Evolutionary conservation across 2,888 invertebrate genomes (phyloP).

Genomic region (Tiphia femorata): DNA sequence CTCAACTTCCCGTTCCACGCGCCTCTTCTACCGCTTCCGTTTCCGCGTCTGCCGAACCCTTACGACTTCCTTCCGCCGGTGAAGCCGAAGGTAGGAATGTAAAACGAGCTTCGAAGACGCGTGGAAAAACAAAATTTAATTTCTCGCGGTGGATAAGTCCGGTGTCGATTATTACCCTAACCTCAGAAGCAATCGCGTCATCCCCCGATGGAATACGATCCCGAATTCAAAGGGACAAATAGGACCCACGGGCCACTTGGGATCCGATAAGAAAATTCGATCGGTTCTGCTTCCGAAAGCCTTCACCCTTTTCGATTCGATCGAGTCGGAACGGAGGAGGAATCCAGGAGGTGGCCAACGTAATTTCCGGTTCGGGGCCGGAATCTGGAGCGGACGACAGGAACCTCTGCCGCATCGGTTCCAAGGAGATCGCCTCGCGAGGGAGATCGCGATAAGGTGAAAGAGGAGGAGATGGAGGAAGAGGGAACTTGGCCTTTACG

Average conservation of each 20-base stretch:
- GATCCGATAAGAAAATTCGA: too few species aligned
- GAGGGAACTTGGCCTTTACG: conserved; percentile 1
- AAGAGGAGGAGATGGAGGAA: neutral
- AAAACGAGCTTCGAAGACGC: neutral
- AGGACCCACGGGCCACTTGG: too few species aligned
- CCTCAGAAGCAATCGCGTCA: too few species aligned
- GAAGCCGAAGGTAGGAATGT: neutral
- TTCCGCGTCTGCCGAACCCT: conserved; percentile 7
- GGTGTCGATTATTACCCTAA: too few species aligned
- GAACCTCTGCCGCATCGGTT: too few species aligned
- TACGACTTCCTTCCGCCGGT: neutral
- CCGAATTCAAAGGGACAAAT: too few species aligned
- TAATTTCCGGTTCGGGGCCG: too few species aligned
- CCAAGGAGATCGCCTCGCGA: neutral
- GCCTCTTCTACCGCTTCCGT: conserved; percentile 35
- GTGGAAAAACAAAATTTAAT: too few species aligned
- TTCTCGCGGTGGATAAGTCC: too few species aligned
- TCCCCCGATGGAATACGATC: too few species aligned
- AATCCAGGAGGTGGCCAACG: too few species aligned
- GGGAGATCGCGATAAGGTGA: neutral
- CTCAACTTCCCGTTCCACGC: conserved; percentile 17
- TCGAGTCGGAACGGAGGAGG: neutral
- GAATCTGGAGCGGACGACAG: neutral
- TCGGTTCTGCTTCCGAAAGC: too few species aligned
- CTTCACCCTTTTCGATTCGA: neutral